Percentiles rank a stretch among this genome's conserved stretches.
These are phyloP conservation scores for Liolophura sinensis DNA, from an alignment of 1,140 invertebrate species.

Conservation along the genomic window DNA sequence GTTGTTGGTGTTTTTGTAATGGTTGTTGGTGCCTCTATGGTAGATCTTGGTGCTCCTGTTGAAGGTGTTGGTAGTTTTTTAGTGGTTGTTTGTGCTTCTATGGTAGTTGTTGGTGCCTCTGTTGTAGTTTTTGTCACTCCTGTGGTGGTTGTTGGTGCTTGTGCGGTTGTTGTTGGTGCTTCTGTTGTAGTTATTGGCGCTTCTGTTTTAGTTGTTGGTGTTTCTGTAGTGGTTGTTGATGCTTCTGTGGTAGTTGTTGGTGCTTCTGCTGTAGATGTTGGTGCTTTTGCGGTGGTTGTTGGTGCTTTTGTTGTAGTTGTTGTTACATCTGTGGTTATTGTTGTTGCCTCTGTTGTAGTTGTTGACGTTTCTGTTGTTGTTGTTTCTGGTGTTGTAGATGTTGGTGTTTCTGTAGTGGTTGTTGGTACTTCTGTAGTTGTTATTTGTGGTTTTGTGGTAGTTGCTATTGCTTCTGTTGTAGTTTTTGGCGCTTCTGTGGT, in stretches of 20 bases:
- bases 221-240: too few relatives aligned
- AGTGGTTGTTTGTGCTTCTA: neutral
- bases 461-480: slow-evolving; percentile 6
- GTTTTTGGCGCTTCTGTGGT: neutral
- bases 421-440: neutral
- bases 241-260: too few relatives aligned
- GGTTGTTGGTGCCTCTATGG: neutral
- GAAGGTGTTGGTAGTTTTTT: neutral
- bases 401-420: neutral
- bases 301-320: neutral
- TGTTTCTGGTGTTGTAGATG: slow-evolving; percentile 5
- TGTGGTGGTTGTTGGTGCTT: neutral
- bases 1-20: neutral
- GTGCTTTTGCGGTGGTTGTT: neutral
- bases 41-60: neutral
- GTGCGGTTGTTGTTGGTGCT: too few relatives aligned
- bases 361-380: slow-evolving; percentile 1
- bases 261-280: too few relatives aligned
- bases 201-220: too few relatives aligned
- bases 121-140: slow-evolving; percentile 3
- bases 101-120: neutral
- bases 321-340: neutral
- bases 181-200: too few relatives aligned
- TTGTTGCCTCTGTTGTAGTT: slow-evolving; percentile 2
- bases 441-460: slow-evolving; percentile 1